Conservation (phyloP, 2,888 invertebrate species). For the Metacarcinus magister region DNA sequence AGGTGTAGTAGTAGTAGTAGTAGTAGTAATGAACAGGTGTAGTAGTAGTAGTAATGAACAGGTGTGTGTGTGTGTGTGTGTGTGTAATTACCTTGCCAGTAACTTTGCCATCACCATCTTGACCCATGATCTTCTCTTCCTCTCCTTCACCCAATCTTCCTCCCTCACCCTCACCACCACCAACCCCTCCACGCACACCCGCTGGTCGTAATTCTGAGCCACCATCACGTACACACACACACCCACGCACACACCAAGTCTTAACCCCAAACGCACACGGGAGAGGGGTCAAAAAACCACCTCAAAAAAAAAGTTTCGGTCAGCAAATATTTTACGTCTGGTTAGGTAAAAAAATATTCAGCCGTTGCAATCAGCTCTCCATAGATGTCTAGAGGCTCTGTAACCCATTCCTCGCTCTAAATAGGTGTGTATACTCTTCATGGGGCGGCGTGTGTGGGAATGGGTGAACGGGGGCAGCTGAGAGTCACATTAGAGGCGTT, state of each 20-base stretch:
- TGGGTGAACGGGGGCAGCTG: no score
- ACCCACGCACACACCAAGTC: neutral
- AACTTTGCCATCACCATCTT: constrained; percentile 74
- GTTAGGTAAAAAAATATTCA: neutral
- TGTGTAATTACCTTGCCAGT: constrained; percentile 78
- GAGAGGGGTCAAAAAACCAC: no score
- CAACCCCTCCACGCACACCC: constrained; percentile 71
- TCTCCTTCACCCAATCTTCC: constrained; percentile 78
- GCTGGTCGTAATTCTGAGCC: constrained; percentile 66
- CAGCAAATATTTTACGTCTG: no score
- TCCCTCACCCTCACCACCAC: constrained; percentile 72
- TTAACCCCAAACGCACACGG: no score
- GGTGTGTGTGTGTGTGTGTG: no score
- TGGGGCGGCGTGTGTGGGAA: no score
- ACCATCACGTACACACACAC: constrained; percentile 45
- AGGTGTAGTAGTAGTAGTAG: no score
- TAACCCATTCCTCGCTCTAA: no score
- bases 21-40: no score
- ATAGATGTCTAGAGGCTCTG: neutral
- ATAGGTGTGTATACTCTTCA: no score
- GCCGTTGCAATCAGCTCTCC: constrained; percentile 67
- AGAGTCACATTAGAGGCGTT: neutral
- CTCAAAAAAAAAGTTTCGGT: no score
- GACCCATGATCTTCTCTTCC: constrained; percentile 76
- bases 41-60: no score